Base-by-base conservation (phyloP, 1,140 invertebrate species). In the Sogatella furcifera region DNA sequence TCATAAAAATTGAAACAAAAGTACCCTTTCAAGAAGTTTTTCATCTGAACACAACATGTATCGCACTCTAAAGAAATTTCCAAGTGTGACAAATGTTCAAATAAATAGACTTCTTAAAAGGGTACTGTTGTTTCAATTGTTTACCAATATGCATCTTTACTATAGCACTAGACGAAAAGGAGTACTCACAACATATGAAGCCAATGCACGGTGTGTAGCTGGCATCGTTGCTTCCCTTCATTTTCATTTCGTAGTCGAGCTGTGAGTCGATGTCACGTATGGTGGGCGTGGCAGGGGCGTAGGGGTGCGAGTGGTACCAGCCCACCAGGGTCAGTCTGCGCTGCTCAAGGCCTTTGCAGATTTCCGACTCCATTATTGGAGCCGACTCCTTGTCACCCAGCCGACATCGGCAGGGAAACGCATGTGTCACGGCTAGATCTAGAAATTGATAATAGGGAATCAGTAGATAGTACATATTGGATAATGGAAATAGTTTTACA, bases 261-360 rank as follows among this genome's bases (percentile, higher is more conserved):
- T 97, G 95, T 63, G 88, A 84, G 69, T 95, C 90, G 62, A 95
- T 89, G 73, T 97, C 95, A 49, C 89, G 78, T 0, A 96, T 74
- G 15, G 91, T 92, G 10, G 93, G 93, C 62, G 92, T 88, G 10
- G 92, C 88, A 63, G 88, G 83, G 61, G 89, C 87, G 44, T 85
- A 82, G 0, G 93, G 92, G 78, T 97, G 94, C n/a, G 91, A 95
- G 71, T 97, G 94, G 78, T 97, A 97, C 93, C 94, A 96, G 5
- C 93, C 94, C 34, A 97, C 86, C 10, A 96, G 75, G 24, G 83
- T 84, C 24, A 95, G 77, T 57, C 88, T 84, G 62, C 88, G 79
- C 68, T 83, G 84, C 69, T 92, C 84, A 76, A 97, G 90, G 52
- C 82, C 79, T 69, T 85, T 82, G 53, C 85, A 84, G 68, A 96